Base-by-base conservation (phyloP, 2,113 vertebrate genomes). In the Cephalopholis sonnerati region DNA sequence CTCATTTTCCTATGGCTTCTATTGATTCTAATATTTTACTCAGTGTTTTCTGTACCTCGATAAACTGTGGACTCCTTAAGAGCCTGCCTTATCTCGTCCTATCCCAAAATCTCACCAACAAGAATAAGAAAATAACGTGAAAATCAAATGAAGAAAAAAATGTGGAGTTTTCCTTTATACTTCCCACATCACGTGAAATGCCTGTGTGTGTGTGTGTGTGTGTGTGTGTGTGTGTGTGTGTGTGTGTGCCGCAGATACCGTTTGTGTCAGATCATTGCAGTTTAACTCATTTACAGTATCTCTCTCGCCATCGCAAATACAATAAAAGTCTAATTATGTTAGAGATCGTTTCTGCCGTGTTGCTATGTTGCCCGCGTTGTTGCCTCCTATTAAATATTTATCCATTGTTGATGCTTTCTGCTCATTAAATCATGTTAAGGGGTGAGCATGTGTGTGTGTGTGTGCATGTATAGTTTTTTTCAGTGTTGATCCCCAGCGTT, bases 361-460 rank as follows among this genome's bases (percentile, higher is more conserved):
- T 64, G 20, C n/a, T 27, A 7, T 48, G 39, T 46, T 25, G 39
- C n/a, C 36, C 18, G 12, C 48, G 46, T 25, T 77, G 74, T 63
- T 75, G 39, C 64, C 5, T 66, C 10, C 18, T 24, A 8, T 82
- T 74, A 77, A 80, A 55, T 81, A 73, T 89, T 32, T 58, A 74
- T 53, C 58, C 10, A n/a, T 57, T 77, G 58, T 50, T 76, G 54
- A 4, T 54, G 32, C 48, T 83, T 82, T 48, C 29, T 4, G 4
- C 57, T 69, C 71, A 69, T 75, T 80, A 55, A 67, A 53, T 81
- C 50, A 55, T 44, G 24, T 58, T 41, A 51, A 65, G 20, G 9
- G 12, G 9, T 20, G 10, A 29, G 15, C 5, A 5, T 7, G 36
- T 27, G 50, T 48, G 55, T 63, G 53, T 20, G 20, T 51, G 36